These are phyloP conservation scores for Chlorodrepanis virens DNA, from an alignment of 2,113 vertebrate genomes.

Conservation along the genomic window DNA sequence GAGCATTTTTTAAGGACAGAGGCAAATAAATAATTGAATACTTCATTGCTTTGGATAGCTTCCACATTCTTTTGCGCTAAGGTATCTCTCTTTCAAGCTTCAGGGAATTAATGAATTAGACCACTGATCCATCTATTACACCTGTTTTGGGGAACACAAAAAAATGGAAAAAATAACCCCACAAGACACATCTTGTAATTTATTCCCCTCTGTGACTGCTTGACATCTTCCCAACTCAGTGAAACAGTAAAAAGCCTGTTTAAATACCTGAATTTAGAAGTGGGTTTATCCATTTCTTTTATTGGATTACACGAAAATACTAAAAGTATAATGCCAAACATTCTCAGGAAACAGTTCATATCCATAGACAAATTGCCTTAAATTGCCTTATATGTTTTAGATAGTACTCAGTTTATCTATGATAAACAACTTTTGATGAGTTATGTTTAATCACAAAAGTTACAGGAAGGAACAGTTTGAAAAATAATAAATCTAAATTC, in stretches of 20 bases:
- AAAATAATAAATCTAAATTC: background rate
- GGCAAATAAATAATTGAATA: conserved; percentile 61
- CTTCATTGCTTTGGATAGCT: conserved; percentile 13
- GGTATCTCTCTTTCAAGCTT: conserved; percentile 45
- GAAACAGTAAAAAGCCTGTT: background rate
- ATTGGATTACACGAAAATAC: background rate
- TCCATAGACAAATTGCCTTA: background rate
- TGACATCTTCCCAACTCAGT: background rate
- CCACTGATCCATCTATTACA: conserved; percentile 26
- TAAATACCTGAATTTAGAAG: background rate
- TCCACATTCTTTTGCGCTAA: conserved; percentile 16
- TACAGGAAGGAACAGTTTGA: background rate
- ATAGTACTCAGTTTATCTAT: background rate
- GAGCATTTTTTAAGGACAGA: conserved; percentile 44
- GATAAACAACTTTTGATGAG: background rate
- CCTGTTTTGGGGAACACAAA: background rate
- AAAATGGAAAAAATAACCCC: background rate
- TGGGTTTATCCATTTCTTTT: background rate
- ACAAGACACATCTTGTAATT: background rate
- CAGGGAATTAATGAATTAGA: conserved; percentile 55
- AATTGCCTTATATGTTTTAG: background rate
- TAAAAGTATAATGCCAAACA: background rate
- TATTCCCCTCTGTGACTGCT: background rate
- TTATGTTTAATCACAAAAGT: background rate
- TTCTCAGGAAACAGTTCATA: background rate